phyloP scores from a whole-genome alignment of 2,888 invertebrate species.

The Idaea aversata region DNA sequence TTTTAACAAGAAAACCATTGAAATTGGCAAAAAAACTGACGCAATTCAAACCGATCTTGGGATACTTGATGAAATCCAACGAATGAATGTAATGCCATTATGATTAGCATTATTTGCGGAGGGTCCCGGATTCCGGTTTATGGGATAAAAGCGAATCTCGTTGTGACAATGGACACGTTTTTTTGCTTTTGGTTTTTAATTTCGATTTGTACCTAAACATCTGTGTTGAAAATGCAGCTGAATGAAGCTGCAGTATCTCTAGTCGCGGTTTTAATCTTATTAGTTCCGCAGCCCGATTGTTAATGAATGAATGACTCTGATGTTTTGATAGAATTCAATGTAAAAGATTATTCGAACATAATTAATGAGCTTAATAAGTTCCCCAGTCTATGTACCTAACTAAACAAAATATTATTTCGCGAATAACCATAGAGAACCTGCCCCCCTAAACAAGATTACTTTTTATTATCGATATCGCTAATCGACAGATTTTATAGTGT shows the following conservation, averaged over 20 bases:
- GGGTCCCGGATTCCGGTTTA: constrained; percentile 76
- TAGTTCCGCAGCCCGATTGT: constrained; percentile 72
- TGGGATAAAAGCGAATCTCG: constrained; percentile 71
- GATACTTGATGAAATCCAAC: constrained; percentile 73
- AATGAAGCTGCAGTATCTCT: constrained; percentile 31
- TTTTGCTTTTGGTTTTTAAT: constrained; percentile 54
- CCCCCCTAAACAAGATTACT: no score
- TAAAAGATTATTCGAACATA: constrained; percentile 1
- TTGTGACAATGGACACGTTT: constrained; percentile 66
- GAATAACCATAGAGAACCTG: no score
- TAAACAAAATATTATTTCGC: no score
- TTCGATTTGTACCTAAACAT: constrained; percentile 60
- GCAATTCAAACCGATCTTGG: constrained; percentile 56
- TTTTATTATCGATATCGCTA: no score
- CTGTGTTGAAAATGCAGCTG: constrained; percentile 52
- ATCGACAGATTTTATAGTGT: no score
- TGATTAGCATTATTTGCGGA: constrained; percentile 77
- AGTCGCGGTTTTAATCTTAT: constrained; percentile 67
- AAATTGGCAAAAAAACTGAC: constrained; percentile 57
- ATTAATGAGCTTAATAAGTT: no score
- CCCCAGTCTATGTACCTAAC: no score
- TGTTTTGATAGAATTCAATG: constrained; percentile 52
- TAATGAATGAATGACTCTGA: constrained; percentile 69
- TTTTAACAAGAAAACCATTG: constrained; percentile 62
- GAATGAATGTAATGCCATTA: constrained; percentile 79